These are phyloP conservation scores for Pandion haliaetus DNA, from an alignment of 2,113 vertebrate species.

Conservation along the genomic window DNA sequence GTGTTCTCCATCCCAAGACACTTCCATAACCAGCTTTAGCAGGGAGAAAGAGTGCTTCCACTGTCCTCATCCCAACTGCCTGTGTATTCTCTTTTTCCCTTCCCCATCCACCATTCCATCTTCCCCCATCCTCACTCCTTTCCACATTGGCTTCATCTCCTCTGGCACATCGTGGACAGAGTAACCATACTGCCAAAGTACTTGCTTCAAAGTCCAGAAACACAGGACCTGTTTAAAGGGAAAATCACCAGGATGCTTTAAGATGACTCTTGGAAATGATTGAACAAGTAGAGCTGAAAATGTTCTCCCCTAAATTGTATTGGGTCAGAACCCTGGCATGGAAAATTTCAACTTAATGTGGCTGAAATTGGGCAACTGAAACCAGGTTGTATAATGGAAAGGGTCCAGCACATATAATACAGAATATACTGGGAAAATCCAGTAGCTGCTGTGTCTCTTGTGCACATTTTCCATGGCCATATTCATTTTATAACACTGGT, in stretches of 20 bases:
- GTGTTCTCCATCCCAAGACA: not conserved
- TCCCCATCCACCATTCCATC: not conserved
- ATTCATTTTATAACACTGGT: not conserved
- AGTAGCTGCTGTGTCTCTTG: not conserved
- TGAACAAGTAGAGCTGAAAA: not conserved
- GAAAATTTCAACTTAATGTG: not conserved
- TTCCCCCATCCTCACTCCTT: not conserved
- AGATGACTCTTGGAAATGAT: not conserved
- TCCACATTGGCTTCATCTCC: not conserved
- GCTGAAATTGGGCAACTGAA: not conserved
- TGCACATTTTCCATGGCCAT: not conserved
- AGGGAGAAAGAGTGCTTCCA: not conserved
- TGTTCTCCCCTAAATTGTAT: not conserved
- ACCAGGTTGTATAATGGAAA: not conserved
- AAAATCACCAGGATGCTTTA: not conserved
- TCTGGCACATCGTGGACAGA: not conserved
- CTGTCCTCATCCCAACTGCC: rapidly evolving
- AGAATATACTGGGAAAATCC: not conserved
- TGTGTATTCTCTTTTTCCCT: not conserved
- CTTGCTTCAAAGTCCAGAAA: not conserved
- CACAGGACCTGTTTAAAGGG: not conserved
- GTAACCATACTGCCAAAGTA: not conserved
- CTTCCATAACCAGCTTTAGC: not conserved
- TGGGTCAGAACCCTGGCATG: not conserved
- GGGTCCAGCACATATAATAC: not conserved